phyloP scores from a whole-genome alignment of 1,140 invertebrate species.

The Drosophila ohnishii region DNA sequence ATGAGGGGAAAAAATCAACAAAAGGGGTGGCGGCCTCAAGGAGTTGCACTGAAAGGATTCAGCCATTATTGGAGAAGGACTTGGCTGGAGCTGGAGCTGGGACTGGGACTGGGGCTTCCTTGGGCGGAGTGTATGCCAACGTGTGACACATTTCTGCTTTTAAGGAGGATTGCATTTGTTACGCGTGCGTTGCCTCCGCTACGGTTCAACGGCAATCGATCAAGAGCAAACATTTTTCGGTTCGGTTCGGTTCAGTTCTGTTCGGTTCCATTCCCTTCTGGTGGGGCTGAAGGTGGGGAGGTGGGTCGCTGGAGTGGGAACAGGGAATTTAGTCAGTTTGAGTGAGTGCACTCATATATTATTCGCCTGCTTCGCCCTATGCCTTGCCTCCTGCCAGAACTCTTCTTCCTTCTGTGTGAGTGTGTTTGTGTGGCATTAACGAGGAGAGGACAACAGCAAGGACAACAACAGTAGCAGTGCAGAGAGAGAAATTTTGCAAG shows the following conservation, averaged over 20 bases:
- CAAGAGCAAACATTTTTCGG: slow-evolving; percentile 76
- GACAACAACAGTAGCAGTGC: slow-evolving; percentile 42
- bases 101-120: neutral
- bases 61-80: slow-evolving; percentile 52
- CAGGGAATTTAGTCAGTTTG: slow-evolving; percentile 77
- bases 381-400: slow-evolving; percentile 4
- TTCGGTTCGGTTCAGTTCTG: slow-evolving; percentile 33
- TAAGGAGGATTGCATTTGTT: slow-evolving; percentile 82
- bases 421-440: slow-evolving; percentile 55
- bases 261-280: slow-evolving; percentile 11
- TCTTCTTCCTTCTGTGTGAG: slow-evolving; percentile 12
- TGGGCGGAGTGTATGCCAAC: slow-evolving; percentile 49
- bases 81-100: neutral
- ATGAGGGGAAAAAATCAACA: slow-evolving; percentile 55
- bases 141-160: slow-evolving; percentile 82
- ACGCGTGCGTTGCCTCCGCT: slow-evolving; percentile 80
- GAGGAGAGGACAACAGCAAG: slow-evolving; percentile 41
- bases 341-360: slow-evolving; percentile 78
- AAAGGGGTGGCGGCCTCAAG: slow-evolving; percentile 50
- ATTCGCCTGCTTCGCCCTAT: slow-evolving; percentile 35
- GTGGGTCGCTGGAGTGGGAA: slow-evolving; percentile 24
- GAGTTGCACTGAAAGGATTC: slow-evolving; percentile 71
- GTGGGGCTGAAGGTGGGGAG: slow-evolving; percentile 17
- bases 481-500: slow-evolving; percentile 17
- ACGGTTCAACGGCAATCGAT: slow-evolving; percentile 80